Evolutionary conservation across 2,797 vertebrate genomes (phyloP).

Genomic region (Huso huso): DNA sequence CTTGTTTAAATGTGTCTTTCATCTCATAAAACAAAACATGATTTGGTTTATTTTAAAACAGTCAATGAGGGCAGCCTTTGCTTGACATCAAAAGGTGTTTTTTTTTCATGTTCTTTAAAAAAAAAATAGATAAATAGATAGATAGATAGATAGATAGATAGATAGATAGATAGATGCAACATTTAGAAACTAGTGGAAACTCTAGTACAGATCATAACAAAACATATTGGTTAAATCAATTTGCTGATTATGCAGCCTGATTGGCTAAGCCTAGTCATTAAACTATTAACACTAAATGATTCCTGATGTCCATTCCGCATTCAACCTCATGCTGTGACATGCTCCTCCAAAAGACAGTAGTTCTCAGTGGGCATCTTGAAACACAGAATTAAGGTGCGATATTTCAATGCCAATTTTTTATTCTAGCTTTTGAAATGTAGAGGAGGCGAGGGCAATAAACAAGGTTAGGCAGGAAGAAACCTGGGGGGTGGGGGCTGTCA

Average conservation of each 20-base stretch:
- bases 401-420: constrained; percentile 50
- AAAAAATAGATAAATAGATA: too few species aligned
- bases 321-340: constrained; percentile 60
- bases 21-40: too few species aligned
- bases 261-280: constrained; percentile 73
- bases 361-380: constrained; percentile 56
- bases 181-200: background rate
- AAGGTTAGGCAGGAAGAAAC: too few species aligned
- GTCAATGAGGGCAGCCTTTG: too few species aligned
- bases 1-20: too few species aligned
- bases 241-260: constrained; percentile 51
- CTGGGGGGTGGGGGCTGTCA: too few species aligned
- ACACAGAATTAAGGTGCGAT: constrained; percentile 50
- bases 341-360: constrained; percentile 37
- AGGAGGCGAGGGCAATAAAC: background rate
- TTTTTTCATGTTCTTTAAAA: too few species aligned
- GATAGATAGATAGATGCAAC: too few species aligned
- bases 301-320: constrained; percentile 44
- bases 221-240: background rate
- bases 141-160: too few species aligned
- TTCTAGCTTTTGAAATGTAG: constrained; percentile 4
- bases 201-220: background rate
- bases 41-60: too few species aligned
- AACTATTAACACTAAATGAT: constrained; percentile 53
- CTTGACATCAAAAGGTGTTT: too few species aligned